A percentile compares a stretch with the other conserved stretches of the same genome.
Conservation (phyloP, 2,797 vertebrate species). For the Champsocephalus esox region DNA sequence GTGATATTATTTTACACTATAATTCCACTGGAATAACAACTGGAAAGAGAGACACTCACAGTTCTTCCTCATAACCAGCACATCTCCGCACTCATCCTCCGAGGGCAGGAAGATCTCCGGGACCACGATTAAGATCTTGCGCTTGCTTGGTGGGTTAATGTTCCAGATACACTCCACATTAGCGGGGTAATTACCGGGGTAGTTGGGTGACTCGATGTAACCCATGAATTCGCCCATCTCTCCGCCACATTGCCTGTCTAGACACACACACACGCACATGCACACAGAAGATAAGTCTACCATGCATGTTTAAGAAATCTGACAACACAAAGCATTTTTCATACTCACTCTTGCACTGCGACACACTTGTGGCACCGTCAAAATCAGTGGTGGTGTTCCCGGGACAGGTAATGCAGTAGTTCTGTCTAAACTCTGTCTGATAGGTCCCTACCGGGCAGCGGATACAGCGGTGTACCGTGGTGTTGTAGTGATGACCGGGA, state of each 20-base stretch:
- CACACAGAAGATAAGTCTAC: conserved; percentile 33
- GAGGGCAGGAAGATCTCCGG: conserved; percentile 98
- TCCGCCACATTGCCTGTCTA: conserved; percentile 96
- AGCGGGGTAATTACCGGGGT: conserved; percentile 96
- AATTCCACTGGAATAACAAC: neutral
- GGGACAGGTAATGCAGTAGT: conserved; percentile 96
- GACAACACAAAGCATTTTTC: conserved; percentile 25
- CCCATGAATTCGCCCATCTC: conserved; percentile 98
- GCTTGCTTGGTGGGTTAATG: conserved; percentile 97
- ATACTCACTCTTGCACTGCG: conserved; percentile 96
- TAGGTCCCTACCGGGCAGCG: conserved; percentile 95
- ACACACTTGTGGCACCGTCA: conserved; percentile 95
- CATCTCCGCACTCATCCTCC: conserved; percentile 97
- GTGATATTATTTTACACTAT: neutral
- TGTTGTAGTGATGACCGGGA: conserved; percentile 98
- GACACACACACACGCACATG: conserved; percentile 15
- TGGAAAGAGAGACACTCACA: conserved; percentile 84
- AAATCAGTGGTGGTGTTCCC: conserved; percentile 99
- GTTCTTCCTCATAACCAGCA: conserved; percentile 99
- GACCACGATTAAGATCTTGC: conserved; percentile 98
- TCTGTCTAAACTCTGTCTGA: conserved; percentile 97
- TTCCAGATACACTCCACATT: conserved; percentile 97
- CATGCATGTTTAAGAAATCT: neutral
- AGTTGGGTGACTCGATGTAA: conserved; percentile 99
- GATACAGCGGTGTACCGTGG: conserved; percentile 94